Percentiles rank a stretch among this genome's conserved stretches.
Evolutionary conservation across 2,113 vertebrate species (phyloP).

Genomic region (Platanista minor): DNA sequence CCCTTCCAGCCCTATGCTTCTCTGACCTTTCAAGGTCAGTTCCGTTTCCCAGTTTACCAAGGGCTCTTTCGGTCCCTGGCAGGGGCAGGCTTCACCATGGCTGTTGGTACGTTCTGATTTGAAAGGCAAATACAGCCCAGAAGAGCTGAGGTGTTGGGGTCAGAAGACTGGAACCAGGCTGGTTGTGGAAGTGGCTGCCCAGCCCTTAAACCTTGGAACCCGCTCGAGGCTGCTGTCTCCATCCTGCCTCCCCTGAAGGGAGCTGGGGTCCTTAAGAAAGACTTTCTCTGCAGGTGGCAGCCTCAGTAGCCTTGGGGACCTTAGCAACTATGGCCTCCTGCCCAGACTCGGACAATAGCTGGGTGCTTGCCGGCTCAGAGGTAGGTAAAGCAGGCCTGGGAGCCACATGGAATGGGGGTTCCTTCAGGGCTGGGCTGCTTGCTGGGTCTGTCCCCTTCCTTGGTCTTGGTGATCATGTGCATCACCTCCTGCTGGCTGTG

Average conservation of each 20-base stretch:
- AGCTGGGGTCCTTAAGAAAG: not conserved
- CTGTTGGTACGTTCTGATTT: not conserved
- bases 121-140: constrained; percentile 12
- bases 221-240: not conserved
- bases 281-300: constrained; percentile 57
- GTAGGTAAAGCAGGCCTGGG: constrained; percentile 59
- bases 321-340: constrained; percentile 70
- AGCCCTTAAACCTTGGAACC: not conserved
- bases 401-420: not conserved
- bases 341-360: constrained; percentile 76
- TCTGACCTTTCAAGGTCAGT: constrained; percentile 53
- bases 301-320: not conserved
- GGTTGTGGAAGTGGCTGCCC: not conserved
- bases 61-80: not conserved
- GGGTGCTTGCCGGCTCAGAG: constrained; percentile 77
- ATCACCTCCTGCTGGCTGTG: not conserved
- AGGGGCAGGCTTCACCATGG: not conserved
- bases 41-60: not conserved
- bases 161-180: not conserved
- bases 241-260: not conserved
- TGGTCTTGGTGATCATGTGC: not conserved
- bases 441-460: not conserved
- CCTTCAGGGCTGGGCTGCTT: not conserved
- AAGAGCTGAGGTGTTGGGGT: not conserved
- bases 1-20: not conserved